A percentile compares a stretch with the other conserved stretches of the same genome.
These are phyloP conservation scores for Cydia splendana DNA, from an alignment of 1,140 invertebrate species.

Conservation along the genomic window DNA sequence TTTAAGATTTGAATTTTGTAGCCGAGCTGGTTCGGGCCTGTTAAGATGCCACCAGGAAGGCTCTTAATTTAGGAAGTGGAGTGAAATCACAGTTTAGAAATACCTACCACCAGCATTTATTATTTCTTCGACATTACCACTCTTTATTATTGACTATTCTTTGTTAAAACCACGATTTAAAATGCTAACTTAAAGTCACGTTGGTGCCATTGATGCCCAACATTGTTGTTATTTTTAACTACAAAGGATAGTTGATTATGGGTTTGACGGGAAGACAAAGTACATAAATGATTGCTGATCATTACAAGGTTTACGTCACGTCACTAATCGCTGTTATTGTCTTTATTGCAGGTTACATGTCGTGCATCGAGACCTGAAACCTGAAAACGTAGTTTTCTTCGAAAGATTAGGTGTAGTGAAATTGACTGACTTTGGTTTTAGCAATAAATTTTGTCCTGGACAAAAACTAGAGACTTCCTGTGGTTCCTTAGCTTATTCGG, in stretches of 20 bases:
- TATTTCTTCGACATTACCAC: no score
- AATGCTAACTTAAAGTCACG: background rate
- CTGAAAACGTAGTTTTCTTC: slow-evolving; percentile 99
- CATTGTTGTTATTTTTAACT: background rate
- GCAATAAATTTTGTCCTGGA: slow-evolving; percentile 97
- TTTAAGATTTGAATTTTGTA: no score
- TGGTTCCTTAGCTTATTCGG: slow-evolving; percentile 99
- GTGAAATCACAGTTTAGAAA: no score
- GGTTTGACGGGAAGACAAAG: background rate
- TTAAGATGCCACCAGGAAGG: no score
- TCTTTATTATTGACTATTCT: no score
- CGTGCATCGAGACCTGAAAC: slow-evolving; percentile 97
- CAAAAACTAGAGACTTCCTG: slow-evolving; percentile 99
- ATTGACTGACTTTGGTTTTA: slow-evolving; percentile 99
- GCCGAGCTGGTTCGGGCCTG: no score
- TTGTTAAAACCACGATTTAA: background rate
- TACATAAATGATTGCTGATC: background rate
- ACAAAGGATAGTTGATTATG: background rate
- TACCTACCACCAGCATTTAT: no score
- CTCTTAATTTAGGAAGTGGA: no score
- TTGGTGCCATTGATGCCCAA: background rate
- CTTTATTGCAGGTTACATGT: slow-evolving; percentile 84
- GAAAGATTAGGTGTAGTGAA: slow-evolving; percentile 98
- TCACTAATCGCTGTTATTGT: slow-evolving; percentile 35
- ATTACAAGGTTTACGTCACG: background rate